These are phyloP conservation scores for Pristionchus arcanus DNA, from an alignment of 2,888 invertebrate genomes.

Conservation along the genomic window DNA sequence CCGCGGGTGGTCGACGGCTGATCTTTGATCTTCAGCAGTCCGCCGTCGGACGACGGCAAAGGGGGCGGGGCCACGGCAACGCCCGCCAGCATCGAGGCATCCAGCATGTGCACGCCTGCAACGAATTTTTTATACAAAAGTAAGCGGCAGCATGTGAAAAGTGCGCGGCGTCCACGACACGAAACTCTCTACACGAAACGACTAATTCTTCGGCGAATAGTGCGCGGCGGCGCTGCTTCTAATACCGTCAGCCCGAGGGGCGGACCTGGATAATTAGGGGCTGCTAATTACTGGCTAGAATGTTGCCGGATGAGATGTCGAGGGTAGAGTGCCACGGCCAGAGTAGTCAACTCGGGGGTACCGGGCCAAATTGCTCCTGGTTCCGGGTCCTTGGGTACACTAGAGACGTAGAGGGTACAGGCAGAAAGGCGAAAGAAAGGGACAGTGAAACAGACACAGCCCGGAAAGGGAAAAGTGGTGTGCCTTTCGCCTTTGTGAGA, in stretches of 20 bases:
- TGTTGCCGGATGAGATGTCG: background rate
- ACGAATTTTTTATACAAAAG: background rate
- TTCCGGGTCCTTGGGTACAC: conserved; percentile 25
- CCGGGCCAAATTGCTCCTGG: background rate
- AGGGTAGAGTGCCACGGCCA: background rate
- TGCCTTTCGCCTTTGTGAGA: background rate
- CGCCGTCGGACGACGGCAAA: background rate
- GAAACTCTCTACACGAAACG: background rate
- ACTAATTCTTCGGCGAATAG: background rate
- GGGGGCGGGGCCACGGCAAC: conserved; percentile 43
- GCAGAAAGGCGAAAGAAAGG: background rate
- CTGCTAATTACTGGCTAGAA: background rate
- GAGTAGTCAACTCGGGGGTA: background rate
- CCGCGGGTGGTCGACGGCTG: conserved; percentile 41
- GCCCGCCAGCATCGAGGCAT: conserved; percentile 46
- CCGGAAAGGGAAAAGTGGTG: conserved; percentile 43
- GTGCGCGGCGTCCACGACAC: conserved; percentile 15
- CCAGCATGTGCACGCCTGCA: conserved; percentile 47
- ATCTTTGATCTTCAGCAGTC: conserved; percentile 33
- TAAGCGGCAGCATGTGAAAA: conserved; percentile 18
- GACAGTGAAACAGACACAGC: conserved; percentile 1
- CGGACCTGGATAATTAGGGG: background rate
- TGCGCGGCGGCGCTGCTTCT: background rate
- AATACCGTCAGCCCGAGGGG: background rate
- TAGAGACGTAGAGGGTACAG: background rate